Base-by-base conservation (phyloP, 2,113 vertebrate species). In the Callopanchax toddi region DNA sequence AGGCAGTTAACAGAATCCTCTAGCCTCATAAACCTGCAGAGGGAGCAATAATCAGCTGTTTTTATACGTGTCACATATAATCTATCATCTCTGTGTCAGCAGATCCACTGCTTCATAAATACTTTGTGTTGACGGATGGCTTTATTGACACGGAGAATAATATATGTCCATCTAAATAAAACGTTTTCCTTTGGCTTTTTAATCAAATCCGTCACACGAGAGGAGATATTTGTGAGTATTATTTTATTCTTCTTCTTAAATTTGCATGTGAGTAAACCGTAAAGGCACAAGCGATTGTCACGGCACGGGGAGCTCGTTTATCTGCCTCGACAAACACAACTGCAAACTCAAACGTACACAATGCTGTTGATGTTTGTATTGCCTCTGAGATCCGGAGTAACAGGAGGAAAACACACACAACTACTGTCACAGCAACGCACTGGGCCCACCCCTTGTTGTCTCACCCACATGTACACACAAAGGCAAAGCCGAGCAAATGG, bases 151-250 rank as follows among this genome's bases (percentile, higher is more conserved):
- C n/a, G 12, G 49, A 65, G 48, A 52, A 55, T 53, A 42, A 42
- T 17, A 12, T 42, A 5, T 39, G 4, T 11, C 37, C 6, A 13
- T 18, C 6, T 18, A 9, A 43, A 36, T 36, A 11, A 36, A 36
- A 36, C 10, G 11, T 11, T 18, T 44, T 44, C 16, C 16, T 37
- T 11, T 11, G 11, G 36, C n/a, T 4, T 43, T n/a, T n/a, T 43
- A 9, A 43, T 40, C 3, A n/a, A 43, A 43, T 3, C 8, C 4
- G n/a, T 11, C 42, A 10, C 10, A 2, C 2, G 6, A 11, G 42
- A 43, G 6, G 6, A 75, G 71, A 67, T 74, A 42, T 58, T 74
- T 88, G 79, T 77, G 56, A 84, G 78, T 65, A 76, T 70, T 56
- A 70, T 70, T 74, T 76, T 49, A 48, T 15, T 42, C 53, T 57